Conservation (phyloP, 2,113 vertebrate species). For the Phyllopteryx taeniolatus region DNA sequence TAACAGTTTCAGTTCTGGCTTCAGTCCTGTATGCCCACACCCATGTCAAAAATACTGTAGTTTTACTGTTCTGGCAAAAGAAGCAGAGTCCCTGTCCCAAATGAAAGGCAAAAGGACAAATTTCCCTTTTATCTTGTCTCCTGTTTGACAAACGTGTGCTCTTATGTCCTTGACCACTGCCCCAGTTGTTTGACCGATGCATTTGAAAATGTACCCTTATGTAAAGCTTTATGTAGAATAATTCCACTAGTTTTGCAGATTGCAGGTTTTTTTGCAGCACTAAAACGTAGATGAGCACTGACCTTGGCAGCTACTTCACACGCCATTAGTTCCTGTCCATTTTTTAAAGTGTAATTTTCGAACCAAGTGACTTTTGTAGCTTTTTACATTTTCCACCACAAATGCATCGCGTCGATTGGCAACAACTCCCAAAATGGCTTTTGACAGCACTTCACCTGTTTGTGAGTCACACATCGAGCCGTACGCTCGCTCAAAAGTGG, state of each 20-base stretch:
- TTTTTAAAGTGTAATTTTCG: slow-evolving; percentile 11
- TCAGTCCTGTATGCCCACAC: neutral
- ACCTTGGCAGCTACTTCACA: slow-evolving; percentile 55
- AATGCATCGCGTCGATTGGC: neutral
- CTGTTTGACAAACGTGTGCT: slow-evolving; percentile 62
- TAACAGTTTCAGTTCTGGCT: too few relatives aligned
- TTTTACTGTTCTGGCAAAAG: neutral
- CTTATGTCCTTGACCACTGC: slow-evolving; percentile 60
- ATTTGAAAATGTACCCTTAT: slow-evolving; percentile 56
- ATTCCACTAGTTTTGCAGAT: slow-evolving; percentile 67
- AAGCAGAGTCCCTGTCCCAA: slow-evolving; percentile 1
- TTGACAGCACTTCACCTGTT: slow-evolving; percentile 48
- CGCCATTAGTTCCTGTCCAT: slow-evolving; percentile 18
- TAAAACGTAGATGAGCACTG: slow-evolving; percentile 61
- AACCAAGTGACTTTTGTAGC: slow-evolving; percentile 7
- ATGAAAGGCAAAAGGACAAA: slow-evolving; percentile 25
- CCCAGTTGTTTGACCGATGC: slow-evolving; percentile 51
- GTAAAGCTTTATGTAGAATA: slow-evolving; percentile 68
- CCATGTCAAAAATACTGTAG: neutral
- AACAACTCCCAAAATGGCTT: slow-evolving; percentile 7
- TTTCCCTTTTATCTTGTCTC: slow-evolving; percentile 40
- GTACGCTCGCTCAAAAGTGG: slow-evolving; percentile 59
- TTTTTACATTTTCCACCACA: slow-evolving; percentile 25
- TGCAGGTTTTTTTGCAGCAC: slow-evolving; percentile 58
- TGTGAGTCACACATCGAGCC: slow-evolving; percentile 39